phyloP scores from a whole-genome alignment of 1,140 invertebrate species.

The Drosophila yakuba region DNA sequence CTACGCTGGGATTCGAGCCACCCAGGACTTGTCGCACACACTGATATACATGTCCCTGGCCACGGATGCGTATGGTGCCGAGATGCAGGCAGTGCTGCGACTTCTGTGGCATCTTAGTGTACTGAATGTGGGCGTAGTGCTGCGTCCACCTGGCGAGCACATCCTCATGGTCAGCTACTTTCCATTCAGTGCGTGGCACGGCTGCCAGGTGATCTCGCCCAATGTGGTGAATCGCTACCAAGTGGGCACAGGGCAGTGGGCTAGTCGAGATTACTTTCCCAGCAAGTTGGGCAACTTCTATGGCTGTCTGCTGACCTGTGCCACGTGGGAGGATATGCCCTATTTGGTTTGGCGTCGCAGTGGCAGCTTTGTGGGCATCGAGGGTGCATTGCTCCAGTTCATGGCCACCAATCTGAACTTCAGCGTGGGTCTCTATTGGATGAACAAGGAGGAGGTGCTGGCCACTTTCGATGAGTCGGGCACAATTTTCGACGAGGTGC shows the following conservation, averaged over 20 bases:
- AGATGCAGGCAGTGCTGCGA: slow-evolving; percentile 37
- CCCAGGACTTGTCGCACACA: slow-evolving; percentile 59
- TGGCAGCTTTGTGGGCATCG: slow-evolving; percentile 64
- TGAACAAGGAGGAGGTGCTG: slow-evolving; percentile 58
- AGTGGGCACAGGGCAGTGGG: slow-evolving; percentile 4
- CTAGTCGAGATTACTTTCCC: slow-evolving; percentile 37
- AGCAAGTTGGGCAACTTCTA: slow-evolving; percentile 62
- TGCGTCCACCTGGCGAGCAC: background rate
- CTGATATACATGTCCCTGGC: slow-evolving; percentile 62
- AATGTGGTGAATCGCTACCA: slow-evolving; percentile 53
- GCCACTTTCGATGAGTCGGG: slow-evolving; percentile 70
- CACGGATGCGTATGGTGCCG: background rate
- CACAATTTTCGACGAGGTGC: slow-evolving; percentile 62
- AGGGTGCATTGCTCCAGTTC: slow-evolving; percentile 68
- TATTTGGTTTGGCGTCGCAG: slow-evolving; percentile 48
- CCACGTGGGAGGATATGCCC: slow-evolving; percentile 80
- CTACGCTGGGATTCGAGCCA: slow-evolving; percentile 40
- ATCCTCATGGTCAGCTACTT: slow-evolving; percentile 58
- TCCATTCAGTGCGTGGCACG: slow-evolving; percentile 38
- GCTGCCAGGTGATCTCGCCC: slow-evolving; percentile 43
- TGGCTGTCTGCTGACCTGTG: slow-evolving; percentile 69
- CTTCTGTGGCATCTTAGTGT: slow-evolving; percentile 63
- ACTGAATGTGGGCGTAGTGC: slow-evolving; percentile 53
- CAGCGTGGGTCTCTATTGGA: slow-evolving; percentile 59
- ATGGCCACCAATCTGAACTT: slow-evolving; percentile 72